A percentile compares a stretch with the other conserved stretches of the same genome.
phyloP scores from a whole-genome alignment of 1,140 invertebrate genomes.

The Neuroterus valhalla region DNA sequence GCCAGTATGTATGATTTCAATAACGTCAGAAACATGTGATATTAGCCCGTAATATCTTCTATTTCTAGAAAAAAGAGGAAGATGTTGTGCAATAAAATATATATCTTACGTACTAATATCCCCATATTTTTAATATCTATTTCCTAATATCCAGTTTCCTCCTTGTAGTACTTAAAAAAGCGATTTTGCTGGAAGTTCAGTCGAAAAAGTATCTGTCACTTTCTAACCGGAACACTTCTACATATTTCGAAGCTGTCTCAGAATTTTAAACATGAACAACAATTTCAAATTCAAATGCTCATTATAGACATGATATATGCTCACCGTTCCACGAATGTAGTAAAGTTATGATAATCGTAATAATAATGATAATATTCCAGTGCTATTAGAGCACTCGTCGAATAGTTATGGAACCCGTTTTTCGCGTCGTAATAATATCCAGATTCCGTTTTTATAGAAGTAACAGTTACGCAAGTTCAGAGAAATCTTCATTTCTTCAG shows the following conservation, averaged over 20 bases:
- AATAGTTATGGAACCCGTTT: not conserved
- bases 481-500: too few species aligned
- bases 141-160: too few species aligned
- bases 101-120: too few species aligned
- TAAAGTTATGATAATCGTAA: not conserved
- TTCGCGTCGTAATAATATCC: not conserved
- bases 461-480: not conserved
- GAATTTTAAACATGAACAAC: not conserved
- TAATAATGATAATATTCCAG: not conserved
- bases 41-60: too few species aligned
- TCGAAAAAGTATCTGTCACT: constrained; percentile 35
- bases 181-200: constrained; percentile 38
- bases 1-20: too few species aligned
- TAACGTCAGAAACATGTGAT: too few species aligned
- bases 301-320: not conserved
- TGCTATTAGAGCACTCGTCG: not conserved
- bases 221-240: constrained; percentile 41
- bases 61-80: too few species aligned
- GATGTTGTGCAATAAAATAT: too few species aligned
- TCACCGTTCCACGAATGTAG: not conserved
- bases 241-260: not conserved
- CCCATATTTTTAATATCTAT: too few species aligned
- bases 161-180: constrained; percentile 39
- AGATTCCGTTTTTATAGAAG: not conserved
- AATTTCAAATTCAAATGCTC: constrained; percentile 1